A percentile compares a stretch with the other conserved stretches of the same genome.
Conservation (phyloP, 2,888 invertebrate species). For the Microplitis deprimator region DNA sequence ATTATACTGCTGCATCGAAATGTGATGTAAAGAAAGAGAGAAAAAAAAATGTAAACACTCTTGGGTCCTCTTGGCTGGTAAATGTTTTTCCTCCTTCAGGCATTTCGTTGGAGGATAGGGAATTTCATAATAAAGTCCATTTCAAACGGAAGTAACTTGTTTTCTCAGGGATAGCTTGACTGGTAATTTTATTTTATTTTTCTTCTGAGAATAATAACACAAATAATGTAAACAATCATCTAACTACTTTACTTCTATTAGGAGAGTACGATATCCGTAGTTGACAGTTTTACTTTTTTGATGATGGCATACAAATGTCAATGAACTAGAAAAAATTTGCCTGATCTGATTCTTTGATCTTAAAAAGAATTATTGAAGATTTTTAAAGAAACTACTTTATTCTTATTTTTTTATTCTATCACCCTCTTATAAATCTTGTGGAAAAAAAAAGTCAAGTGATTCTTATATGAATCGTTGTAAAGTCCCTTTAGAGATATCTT, state of each 20-base stretch:
- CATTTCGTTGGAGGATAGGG: constrained; percentile 35
- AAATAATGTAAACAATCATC: constrained; percentile 36
- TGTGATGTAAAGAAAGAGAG: not conserved
- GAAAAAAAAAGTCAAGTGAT: constrained; percentile 38
- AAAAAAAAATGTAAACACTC: not conserved
- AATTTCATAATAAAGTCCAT: constrained; percentile 22
- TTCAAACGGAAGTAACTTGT: not conserved
- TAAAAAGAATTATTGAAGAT: not conserved
- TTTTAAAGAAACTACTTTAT: not conserved
- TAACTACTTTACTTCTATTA: constrained; percentile 24
- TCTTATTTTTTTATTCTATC: not conserved
- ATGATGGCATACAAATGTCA: not conserved
- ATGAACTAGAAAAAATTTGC: not conserved
- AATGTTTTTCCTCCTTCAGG: constrained; percentile 34
- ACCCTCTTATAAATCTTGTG: not conserved
- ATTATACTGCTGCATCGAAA: not conserved
- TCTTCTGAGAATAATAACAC: constrained; percentile 21
- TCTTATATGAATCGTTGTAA: constrained; percentile 12
- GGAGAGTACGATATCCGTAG: not conserved
- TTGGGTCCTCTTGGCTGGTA: constrained; percentile 37
- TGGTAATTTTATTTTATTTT: constrained; percentile 34
- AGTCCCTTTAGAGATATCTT: constrained; percentile 13
- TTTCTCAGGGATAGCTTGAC: constrained; percentile 5
- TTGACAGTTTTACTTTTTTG: not conserved
- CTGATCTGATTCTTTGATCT: not conserved